Base-by-base conservation (phyloP, 2,888 invertebrate genomes). In the Mycalesis mineus region DNA sequence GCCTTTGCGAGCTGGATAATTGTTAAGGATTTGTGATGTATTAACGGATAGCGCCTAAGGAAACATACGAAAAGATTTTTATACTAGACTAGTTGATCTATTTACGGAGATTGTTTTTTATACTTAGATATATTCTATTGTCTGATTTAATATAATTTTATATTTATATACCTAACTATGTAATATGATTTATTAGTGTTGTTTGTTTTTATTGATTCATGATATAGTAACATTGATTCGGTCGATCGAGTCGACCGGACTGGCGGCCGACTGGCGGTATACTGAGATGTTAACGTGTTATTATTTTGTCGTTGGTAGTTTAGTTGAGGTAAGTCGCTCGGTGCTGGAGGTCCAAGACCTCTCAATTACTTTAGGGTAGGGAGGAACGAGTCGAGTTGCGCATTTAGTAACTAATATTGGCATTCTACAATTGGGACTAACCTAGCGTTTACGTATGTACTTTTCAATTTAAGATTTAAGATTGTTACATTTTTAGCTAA, bases 391-490 rank as follows among this genome's bases (percentile, higher is more conserved):
- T 82, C 81, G 78, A 82, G 85, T 88, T 84, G 84, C 85, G 86
- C 88, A 82, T 88, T 85, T 87, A 84, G 86, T 88, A 81, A 86
- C 88, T 86, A 84, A 88, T 88, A 89, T 89, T 88, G 89, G 90
- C 90, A 90, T 90, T 88, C 86, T 88, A 88, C 88, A 88, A 89
- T 90, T 89, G 90, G 90, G 90, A 90, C 90, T 90, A 90, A 90
- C 90, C 88, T 90, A 90, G 89, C 86, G 84, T 87, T 85, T 88
- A 88, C 84, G 83, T 85, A 87, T 84, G 84, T 85, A 84, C 82
- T 88, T 84, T 88, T 88, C 83, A 87, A 88, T 88, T 65, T 89
- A 89, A 86, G 77, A 75, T 82, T 83, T 90, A 90, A 89, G 88
- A 87, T 88, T 90, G 90, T 90, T 90, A 89, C 86, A 90, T 84